A percentile compares a stretch with the other conserved stretches of the same genome.
phyloP scores from a whole-genome alignment of 2,113 vertebrate genomes.

The Rhinoptilus africanus region DNA sequence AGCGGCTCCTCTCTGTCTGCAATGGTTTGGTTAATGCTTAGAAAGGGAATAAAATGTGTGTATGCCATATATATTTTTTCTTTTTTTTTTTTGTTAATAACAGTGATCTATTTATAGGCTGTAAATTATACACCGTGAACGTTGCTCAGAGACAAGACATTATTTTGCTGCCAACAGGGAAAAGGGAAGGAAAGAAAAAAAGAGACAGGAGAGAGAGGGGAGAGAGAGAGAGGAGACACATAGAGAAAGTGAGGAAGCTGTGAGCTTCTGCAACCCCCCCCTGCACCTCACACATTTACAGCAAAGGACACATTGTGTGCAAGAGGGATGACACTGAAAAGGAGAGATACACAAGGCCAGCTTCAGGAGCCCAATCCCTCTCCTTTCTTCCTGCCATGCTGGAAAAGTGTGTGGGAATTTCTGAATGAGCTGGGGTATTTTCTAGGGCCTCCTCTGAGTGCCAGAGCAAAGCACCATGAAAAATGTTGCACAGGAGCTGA shows the following conservation, averaged over 20 bases:
- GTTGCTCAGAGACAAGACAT: constrained; percentile 74
- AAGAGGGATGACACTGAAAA: neutral
- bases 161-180: constrained; percentile 75
- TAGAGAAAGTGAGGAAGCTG: neutral
- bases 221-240: neutral
- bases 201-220: neutral
- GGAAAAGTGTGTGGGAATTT: neutral
- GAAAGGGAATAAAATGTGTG: constrained; percentile 53
- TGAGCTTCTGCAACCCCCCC: neutral
- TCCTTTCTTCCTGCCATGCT: neutral
- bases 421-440: neutral
- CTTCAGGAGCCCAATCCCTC: fast-evolving
- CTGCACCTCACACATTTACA: neutral
- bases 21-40: constrained; percentile 62
- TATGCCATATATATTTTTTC: neutral
- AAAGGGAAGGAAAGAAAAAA: neutral
- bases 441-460: neutral
- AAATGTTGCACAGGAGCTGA: neutral
- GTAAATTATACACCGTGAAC: constrained; percentile 75
- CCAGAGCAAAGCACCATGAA: neutral
- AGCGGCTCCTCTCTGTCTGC: neutral
- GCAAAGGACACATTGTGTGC: neutral
- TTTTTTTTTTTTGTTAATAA: constrained; percentile 64
- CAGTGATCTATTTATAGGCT: constrained; percentile 77
- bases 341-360: neutral